Evolutionary conservation across 2,113 vertebrate species (phyloP).

Genomic region (Psittacula cyanocephala): DNA sequence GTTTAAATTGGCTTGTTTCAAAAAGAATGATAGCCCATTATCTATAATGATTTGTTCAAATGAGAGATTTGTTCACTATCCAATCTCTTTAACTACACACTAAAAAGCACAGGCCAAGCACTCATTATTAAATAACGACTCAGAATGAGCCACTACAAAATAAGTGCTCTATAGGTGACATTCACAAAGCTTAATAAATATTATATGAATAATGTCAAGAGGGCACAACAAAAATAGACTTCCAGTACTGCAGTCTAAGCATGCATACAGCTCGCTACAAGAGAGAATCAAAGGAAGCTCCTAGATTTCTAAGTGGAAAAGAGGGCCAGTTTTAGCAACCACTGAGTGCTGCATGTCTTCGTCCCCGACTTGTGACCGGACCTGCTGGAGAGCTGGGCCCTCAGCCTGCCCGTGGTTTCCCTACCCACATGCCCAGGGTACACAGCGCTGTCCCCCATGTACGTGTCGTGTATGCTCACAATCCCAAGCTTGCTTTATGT

Average conservation of each 20-base stretch:
- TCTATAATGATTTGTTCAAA: not conserved
- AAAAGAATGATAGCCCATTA: not conserved
- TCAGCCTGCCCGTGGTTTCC: not conserved
- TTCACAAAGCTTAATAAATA: not conserved
- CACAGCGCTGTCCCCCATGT: rapidly evolving
- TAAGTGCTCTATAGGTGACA: not conserved
- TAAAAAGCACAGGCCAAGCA: not conserved
- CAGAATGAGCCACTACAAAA: not conserved
- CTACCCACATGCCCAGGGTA: not conserved
- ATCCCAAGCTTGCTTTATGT: not conserved
- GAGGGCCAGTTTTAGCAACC: not conserved
- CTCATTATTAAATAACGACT: not conserved
- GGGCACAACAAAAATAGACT: slow-evolving; percentile 23
- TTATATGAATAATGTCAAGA: not conserved
- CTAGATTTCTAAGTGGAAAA: not conserved
- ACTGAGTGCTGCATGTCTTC: not conserved
- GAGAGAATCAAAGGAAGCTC: not conserved
- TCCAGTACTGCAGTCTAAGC: rapidly evolving
- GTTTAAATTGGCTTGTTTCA: too few relatives aligned
- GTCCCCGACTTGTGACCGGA: not conserved
- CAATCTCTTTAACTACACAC: not conserved
- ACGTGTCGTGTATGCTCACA: rapidly evolving
- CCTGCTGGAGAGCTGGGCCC: rapidly evolving
- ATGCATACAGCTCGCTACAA: rapidly evolving
- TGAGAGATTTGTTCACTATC: not conserved